Conservation (phyloP, 2,113 vertebrate genomes). For the Archocentrus centrarchus region DNA sequence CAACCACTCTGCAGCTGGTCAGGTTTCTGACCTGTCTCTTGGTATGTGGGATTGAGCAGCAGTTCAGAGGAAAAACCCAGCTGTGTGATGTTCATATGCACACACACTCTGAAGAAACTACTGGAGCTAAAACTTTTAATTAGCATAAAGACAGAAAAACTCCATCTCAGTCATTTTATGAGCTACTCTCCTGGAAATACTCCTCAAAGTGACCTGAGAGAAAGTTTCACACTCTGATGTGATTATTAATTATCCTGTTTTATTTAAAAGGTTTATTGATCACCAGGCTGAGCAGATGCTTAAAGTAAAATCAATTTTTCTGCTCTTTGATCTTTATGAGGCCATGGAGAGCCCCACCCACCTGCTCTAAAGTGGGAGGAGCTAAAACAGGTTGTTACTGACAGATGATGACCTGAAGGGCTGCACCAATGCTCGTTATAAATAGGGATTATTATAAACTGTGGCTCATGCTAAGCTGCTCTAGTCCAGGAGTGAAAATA, state of each 20-base stretch:
- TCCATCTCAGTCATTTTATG: background rate
- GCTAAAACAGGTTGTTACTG: background rate
- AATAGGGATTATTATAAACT: background rate
- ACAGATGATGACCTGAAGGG: too few species aligned
- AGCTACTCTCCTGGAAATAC: background rate
- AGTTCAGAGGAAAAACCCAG: background rate
- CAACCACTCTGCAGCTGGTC: too few species aligned
- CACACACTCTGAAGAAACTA: background rate
- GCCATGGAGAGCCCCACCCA: too few species aligned
- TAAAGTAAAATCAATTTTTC: too few species aligned
- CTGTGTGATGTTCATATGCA: background rate
- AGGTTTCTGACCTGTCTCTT: background rate
- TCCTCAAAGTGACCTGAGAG: background rate
- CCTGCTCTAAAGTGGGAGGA: background rate
- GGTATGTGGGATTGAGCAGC: rapidly evolving
- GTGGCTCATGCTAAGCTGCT: background rate
- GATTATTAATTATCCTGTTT: too few species aligned
- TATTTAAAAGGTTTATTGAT: too few species aligned
- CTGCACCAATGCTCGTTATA: background rate
- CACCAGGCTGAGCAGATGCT: too few species aligned
- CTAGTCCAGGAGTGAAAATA: rapidly evolving
- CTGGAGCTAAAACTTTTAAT: background rate
- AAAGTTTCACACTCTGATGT: too few species aligned
- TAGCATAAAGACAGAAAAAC: background rate
- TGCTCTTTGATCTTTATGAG: too few species aligned